These are phyloP conservation scores for Entomobrya multifasciata DNA, from an alignment of 2,888 invertebrate species.

Conservation along the genomic window DNA sequence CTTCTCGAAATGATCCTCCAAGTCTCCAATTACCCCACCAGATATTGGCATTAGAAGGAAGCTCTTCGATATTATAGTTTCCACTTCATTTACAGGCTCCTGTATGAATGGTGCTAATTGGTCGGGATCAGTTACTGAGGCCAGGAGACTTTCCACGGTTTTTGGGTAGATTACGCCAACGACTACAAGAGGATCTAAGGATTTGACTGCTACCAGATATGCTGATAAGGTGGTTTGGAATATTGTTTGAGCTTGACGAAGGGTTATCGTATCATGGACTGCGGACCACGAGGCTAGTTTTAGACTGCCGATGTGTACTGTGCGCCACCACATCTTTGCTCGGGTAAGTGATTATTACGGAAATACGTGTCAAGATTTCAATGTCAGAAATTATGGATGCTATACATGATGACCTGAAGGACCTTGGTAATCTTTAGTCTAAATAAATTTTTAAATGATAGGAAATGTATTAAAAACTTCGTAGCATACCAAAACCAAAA, in stretches of 20 bases:
- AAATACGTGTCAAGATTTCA: too few relatives aligned
- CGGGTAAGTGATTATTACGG: too few relatives aligned
- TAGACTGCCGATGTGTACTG: conserved; percentile 51
- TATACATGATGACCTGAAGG: too few relatives aligned
- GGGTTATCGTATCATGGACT: neutral
- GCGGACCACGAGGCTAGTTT: conserved; percentile 36
- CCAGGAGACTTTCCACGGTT: neutral
- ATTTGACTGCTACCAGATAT: conserved; percentile 4
- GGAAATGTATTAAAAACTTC: too few relatives aligned
- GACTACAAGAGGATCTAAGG: conserved; percentile 16
- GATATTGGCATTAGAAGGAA: conserved; percentile 29
- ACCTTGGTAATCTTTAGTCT: too few relatives aligned
- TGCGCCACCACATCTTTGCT: conserved; percentile 62
- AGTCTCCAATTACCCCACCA: conserved; percentile 21
- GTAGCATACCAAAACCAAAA: too few relatives aligned
- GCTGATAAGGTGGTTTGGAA: conserved; percentile 4
- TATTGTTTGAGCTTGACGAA: conserved; percentile 8
- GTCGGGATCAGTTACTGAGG: neutral
- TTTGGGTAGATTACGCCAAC: conserved; percentile 33
- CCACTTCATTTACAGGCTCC: conserved; percentile 12
- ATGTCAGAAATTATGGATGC: too few relatives aligned
- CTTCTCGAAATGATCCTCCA: neutral
- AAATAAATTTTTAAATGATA: too few relatives aligned
- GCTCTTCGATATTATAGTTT: neutral
- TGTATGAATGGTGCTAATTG: neutral